phyloP scores from a whole-genome alignment of 2,888 invertebrate genomes.

The Neoscelio sp. region DNA sequence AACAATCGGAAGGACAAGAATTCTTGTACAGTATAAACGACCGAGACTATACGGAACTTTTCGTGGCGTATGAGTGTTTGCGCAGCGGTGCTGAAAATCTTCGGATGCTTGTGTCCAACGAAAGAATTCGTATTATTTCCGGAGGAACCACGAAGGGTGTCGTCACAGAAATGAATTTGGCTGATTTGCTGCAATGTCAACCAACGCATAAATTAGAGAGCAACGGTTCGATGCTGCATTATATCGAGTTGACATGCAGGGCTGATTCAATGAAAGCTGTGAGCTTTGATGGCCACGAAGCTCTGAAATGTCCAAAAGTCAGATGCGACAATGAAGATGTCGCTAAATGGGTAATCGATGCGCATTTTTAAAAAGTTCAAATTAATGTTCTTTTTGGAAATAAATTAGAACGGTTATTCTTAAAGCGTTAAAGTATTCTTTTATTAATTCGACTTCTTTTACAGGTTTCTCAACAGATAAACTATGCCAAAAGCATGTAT shows the following conservation, averaged over 20 bases:
- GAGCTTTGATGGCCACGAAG: conserved; percentile 84
- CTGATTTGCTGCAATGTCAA: conserved; percentile 87
- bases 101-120: conserved; percentile 91
- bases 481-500: conserved; percentile 93
- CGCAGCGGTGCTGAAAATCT: conserved; percentile 91
- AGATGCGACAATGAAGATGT: conserved; percentile 90
- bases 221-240: conserved; percentile 84
- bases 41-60: conserved; percentile 89
- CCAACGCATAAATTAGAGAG: conserved; percentile 84
- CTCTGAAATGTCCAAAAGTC: conserved; percentile 89
- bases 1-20: conserved; percentile 92
- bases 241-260: conserved; percentile 88
- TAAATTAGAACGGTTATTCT: not conserved
- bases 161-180: conserved; percentile 80
- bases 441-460: too few species aligned
- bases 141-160: conserved; percentile 82
- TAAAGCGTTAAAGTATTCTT: too few species aligned
- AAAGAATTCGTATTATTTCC: conserved; percentile 86
- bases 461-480: conserved; percentile 91
- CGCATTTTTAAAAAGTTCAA: too few species aligned
- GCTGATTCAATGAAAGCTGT: conserved; percentile 79
- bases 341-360: conserved; percentile 88
- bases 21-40: conserved; percentile 90
- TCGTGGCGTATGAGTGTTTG: conserved; percentile 92
- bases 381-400: not conserved